Percentiles rank a stretch among this genome's conserved stretches.
Conservation (phyloP, 2,113 vertebrate genomes). For the Thomomys bottae region DNA sequence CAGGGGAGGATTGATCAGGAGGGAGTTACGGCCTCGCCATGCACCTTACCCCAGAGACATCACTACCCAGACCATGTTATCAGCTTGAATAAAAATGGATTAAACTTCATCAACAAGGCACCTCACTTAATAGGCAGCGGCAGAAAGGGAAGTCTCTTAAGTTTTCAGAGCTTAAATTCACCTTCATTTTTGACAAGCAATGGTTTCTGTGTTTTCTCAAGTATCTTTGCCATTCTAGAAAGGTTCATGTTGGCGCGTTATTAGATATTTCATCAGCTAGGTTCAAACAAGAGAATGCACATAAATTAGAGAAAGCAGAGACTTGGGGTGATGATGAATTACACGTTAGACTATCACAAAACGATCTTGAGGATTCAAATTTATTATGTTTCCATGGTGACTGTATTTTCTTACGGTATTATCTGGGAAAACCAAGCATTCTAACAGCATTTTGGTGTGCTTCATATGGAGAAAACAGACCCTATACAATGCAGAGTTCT, state of each 20-base stretch:
- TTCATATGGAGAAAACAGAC: conserved; percentile 27
- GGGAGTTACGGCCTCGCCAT: neutral
- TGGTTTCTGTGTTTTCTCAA: conserved; percentile 71
- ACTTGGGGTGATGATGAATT: conserved; percentile 42
- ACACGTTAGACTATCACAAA: conserved; percentile 25
- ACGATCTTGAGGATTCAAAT: neutral
- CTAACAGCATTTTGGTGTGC: conserved; percentile 42
- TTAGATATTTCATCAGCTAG: conserved; percentile 43
- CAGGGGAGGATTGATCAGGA: too few species aligned
- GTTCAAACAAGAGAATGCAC: conserved; percentile 53
- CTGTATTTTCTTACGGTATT: conserved; percentile 20
- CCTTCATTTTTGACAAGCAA: conserved; percentile 67
- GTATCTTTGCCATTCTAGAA: conserved; percentile 27
- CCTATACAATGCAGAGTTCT: neutral
- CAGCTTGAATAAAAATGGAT: neutral
- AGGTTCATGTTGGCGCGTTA: conserved; percentile 27
- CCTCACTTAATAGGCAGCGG: conserved; percentile 2
- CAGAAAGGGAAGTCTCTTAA: neutral
- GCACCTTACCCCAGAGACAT: neutral
- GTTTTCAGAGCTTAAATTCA: conserved; percentile 61
- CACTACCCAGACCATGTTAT: neutral
- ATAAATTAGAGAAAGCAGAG: conserved; percentile 29
- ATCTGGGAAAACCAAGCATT: neutral
- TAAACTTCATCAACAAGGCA: conserved; percentile 41
- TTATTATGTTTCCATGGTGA: conserved; percentile 15